Evolutionary conservation across 1,140 invertebrate genomes (phyloP), one percentile per base, ranked within the genome.

Genomic region (Trachelipus rathkii): DNA sequence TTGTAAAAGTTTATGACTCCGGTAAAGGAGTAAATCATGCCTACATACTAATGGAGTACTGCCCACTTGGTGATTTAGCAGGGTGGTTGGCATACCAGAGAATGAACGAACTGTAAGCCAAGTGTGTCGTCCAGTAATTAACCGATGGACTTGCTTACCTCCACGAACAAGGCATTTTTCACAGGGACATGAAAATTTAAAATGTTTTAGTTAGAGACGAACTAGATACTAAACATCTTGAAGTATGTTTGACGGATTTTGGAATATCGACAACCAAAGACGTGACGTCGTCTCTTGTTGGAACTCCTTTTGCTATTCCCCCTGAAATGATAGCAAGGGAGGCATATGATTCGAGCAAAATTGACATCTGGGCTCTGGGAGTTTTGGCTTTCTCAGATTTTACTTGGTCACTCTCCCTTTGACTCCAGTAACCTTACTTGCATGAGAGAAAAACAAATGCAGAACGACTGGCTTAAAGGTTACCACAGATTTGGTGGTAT

Each of bases 211-310:
- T 60, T 15, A 60, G 50, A 60, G 50, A 60, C 19, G 11, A 60
- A 19, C 50, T 60, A 60, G 11, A 13, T 3, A 15, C 11, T 13
- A 60, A 60, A 8, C 50, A 60, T 19, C 50, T 60, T 2, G 50
- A 60, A 60, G 50, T 60, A 0, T 60, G 50, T 60, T 60, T 60
- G 19, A 60, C 50, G 1, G 50, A 60, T 60, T 60, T 60, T 60
- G 50, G 50, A 60, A 60, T 60, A 15, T 60, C 50, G 8, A 60
- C 50, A 60, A 60, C 50, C 19, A 60, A 60, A 60, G 50, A 60
- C 19, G 50, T 60, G 19, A 60, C 50, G 1, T 15, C 50, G 11
- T 60, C 50, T 60, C 50, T 60, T 8, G 50, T 60, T 13, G 50
- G 50, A 8, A 60, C 50, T 60, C 50, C 50, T 60, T 60, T 60